A percentile compares a stretch with the other conserved stretches of the same genome.
Evolutionary conservation across 2,797 vertebrate genomes (phyloP).

Genomic region (Danio choprae): DNA sequence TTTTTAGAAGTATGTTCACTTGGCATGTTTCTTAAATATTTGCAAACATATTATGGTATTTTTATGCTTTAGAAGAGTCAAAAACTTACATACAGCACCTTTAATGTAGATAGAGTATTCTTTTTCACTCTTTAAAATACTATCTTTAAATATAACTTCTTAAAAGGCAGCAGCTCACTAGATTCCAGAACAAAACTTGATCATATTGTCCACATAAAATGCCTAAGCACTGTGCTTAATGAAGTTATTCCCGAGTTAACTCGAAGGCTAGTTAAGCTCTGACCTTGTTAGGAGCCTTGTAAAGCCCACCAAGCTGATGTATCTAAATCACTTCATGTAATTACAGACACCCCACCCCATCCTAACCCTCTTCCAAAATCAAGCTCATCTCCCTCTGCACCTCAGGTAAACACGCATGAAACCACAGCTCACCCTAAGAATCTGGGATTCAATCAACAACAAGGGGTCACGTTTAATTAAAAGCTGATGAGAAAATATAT

Average conservation of each 20-base stretch:
- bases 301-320: constrained; percentile 75
- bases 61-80: no score
- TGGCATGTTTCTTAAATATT: no score
- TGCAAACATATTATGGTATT: no score
- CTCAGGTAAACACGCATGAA: constrained; percentile 88
- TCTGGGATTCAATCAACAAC: constrained; percentile 88
- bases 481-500: constrained; percentile 98
- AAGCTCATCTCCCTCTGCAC: constrained; percentile 78
- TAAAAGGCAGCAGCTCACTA: not conserved
- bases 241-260: constrained; percentile 31
- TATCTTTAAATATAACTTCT: not conserved
- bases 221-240: constrained; percentile 10
- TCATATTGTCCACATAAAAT: not conserved
- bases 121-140: not conserved
- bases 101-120: not conserved
- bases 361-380: constrained; percentile 73
- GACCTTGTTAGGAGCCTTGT: constrained; percentile 70
- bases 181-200: not conserved
- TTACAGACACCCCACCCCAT: constrained; percentile 74
- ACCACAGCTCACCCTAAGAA: constrained; percentile 80
- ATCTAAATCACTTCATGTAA: constrained; percentile 83
- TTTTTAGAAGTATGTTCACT: no score
- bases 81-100: no score
- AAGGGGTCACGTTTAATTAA: constrained; percentile 92
- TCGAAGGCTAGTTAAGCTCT: constrained; percentile 56